Conservation (phyloP, 2,888 invertebrate genomes). For the Marasmarcha lunaedactyla region DNA sequence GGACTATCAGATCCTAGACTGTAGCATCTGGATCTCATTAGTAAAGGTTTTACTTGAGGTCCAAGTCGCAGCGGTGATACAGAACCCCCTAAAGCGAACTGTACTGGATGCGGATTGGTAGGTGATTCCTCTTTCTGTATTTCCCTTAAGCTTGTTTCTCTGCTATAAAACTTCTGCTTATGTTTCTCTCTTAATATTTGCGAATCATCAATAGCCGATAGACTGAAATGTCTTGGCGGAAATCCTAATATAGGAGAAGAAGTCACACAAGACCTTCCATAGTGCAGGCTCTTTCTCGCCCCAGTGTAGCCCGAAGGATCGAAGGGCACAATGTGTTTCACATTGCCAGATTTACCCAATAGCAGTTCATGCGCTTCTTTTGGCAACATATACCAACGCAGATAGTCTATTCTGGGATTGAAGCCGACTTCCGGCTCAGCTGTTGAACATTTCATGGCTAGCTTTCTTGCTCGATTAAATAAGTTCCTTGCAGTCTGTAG, state of each 20-base stretch:
- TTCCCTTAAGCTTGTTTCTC: conserved; percentile 58
- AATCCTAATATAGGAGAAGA: conserved; percentile 62
- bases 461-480: conserved; percentile 81
- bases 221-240: conserved; percentile 76
- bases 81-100: conserved; percentile 78
- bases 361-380: conserved; percentile 86
- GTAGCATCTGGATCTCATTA: conserved; percentile 71
- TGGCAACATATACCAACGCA: conserved; percentile 91
- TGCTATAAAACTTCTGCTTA: conserved; percentile 49
- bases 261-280: conserved; percentile 42
- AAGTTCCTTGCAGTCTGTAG: conserved; percentile 83
- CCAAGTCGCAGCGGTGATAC: conserved; percentile 59
- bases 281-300: conserved; percentile 55
- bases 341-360: conserved; percentile 79
- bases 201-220: conserved; percentile 75
- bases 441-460: conserved; percentile 79
- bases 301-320: conserved; percentile 73
- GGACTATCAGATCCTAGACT: conserved; percentile 73
- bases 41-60: conserved; percentile 32
- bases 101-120: conserved; percentile 54
- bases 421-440: conserved; percentile 82
- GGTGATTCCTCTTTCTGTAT: conserved; percentile 41
- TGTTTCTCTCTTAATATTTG: conserved; percentile 57
- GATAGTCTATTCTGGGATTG: conserved; percentile 74
- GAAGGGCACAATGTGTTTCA: conserved; percentile 82